phyloP scores from a whole-genome alignment of 2,888 invertebrate genomes.

The Hipparchia sbordonii region DNA sequence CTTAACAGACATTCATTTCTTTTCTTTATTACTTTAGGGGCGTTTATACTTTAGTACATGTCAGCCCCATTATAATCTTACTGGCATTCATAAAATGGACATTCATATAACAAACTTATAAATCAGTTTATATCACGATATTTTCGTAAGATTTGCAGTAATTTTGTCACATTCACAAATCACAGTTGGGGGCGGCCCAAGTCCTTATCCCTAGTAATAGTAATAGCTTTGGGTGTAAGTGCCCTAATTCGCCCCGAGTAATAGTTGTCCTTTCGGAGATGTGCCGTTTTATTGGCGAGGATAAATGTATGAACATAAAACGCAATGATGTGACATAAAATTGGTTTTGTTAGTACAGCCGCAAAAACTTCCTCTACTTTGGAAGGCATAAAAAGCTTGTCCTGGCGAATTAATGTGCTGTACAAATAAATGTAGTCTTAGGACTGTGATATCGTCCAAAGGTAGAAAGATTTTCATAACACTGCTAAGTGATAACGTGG shows the following conservation, averaged over 20 bases:
- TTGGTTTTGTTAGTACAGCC: slow-evolving; percentile 17
- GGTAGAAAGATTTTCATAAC: too few species aligned
- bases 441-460: not conserved
- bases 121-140: not conserved
- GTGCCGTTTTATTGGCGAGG: slow-evolving; percentile 22
- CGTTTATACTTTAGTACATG: too few species aligned
- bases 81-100: too few species aligned
- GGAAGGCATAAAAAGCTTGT: not conserved
- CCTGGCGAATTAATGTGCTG: not conserved
- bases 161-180: slow-evolving; percentile 18
- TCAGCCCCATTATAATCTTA: too few species aligned
- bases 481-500: too few species aligned
- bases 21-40: too few species aligned
- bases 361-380: slow-evolving; percentile 2
- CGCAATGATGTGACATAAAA: slow-evolving; percentile 23
- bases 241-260: slow-evolving; percentile 25
- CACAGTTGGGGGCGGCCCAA: slow-evolving; percentile 16
- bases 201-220: slow-evolving; percentile 23
- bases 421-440: too few species aligned
- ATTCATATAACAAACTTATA: too few species aligned
- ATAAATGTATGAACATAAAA: slow-evolving; percentile 25
- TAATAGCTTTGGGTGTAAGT: slow-evolving; percentile 27
- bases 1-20: too few species aligned
- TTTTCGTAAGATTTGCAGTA: slow-evolving; percentile 13
- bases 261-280: slow-evolving; percentile 22